Base-by-base conservation (phyloP, 2,888 invertebrate genomes). In the Coremacera marginata region DNA sequence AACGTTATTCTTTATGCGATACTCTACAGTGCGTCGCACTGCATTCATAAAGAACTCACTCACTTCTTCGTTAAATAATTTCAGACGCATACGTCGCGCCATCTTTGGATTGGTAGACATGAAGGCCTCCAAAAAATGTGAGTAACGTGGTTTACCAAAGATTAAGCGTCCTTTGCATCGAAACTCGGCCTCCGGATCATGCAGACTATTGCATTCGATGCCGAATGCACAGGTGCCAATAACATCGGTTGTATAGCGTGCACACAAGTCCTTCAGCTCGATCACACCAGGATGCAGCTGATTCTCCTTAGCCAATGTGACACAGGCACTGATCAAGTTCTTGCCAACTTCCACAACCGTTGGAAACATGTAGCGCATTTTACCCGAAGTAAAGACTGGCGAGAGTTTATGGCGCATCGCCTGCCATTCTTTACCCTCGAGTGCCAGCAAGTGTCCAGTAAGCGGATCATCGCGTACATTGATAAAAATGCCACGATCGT, bases 151-250 rank as follows among this genome's bases (percentile, higher is more conserved):
- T 1, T 82, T 81, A 0, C 72, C 76, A 0, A 87, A 77, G 0
- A 84, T 82, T 3, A 81, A 82, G 0, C 71, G 82, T 3, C 89
- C 87, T 82, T 87, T 86, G 0, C 44, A 76, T 0, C 88, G 84
- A 77, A 90, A 90, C 9, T 89, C 87, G 0, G 89, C 86, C 71
- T 90, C 81, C 0, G 89, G 87, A 81, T 90, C 83, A 3, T 86
- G 84, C 60, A 90, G 84, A 51, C 89, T 89, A 77, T 90, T 90
- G 79, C 90, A 89, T 31, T 90, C 89, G 5, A 91, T 84, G 0
- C 91, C 91, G 80, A 91, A 91, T 5, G 90, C 90, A 81, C 90
- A 90, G 0, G 85, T 86, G 4, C 90, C 90, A 65, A 91, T 91
- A 0, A 91, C 90, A 81, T 92, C 91, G 1, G 90, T 90, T 0